Evolutionary conservation across 2,797 vertebrate species (phyloP).

Genomic region (Sebastes iracundus): DNA sequence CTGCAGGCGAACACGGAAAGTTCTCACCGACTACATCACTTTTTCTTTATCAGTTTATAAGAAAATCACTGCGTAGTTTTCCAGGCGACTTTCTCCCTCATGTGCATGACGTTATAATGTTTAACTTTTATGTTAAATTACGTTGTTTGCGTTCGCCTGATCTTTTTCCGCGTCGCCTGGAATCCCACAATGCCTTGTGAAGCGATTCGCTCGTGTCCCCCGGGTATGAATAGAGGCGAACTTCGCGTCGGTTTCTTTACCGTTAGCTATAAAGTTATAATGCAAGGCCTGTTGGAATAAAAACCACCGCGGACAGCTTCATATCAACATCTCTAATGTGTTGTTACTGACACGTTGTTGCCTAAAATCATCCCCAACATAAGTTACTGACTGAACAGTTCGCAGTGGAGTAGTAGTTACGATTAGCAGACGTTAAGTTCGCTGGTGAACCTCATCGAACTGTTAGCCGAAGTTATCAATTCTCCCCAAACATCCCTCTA

Average conservation of each 20-base stretch:
- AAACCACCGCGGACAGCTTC: fast-evolving
- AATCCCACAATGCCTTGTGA: background rate
- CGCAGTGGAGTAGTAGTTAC: background rate
- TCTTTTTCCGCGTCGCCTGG: background rate
- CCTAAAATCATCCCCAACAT: background rate
- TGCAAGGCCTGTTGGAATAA: background rate
- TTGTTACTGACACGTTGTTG: background rate
- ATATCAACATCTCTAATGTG: fast-evolving
- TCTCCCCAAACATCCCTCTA: no score
- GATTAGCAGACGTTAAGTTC: conserved; percentile 26
- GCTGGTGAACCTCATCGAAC: background rate
- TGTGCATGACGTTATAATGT: background rate
- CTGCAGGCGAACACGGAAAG: background rate
- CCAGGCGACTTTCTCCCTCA: background rate
- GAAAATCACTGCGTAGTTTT: background rate
- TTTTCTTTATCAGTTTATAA: background rate
- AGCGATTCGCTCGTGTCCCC: background rate
- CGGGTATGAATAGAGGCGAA: background rate
- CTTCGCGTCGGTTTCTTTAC: background rate
- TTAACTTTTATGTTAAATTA: background rate
- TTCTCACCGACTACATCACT: background rate
- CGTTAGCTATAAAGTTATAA: background rate
- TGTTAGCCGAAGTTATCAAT: background rate
- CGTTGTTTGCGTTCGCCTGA: background rate
- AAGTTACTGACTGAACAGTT: background rate